Base-by-base conservation (phyloP, 2,888 invertebrate species). In the Caenorhabditis japonica region DNA sequence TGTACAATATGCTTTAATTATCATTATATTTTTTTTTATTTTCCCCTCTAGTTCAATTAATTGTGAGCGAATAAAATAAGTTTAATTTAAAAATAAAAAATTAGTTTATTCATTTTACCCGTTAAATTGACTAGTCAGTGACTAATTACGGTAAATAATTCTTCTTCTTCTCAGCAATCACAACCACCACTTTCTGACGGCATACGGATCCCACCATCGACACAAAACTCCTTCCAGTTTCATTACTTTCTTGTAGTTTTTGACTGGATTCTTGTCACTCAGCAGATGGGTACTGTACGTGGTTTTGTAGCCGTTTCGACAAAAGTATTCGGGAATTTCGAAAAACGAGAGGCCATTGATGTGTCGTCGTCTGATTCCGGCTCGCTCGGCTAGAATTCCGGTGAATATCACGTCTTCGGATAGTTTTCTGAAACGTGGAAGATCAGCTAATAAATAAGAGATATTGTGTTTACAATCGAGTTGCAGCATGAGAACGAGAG, bases 361-460 rank as follows among this genome's bases (percentile, higher is more conserved):
- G 43, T 72, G 74, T 33, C 68, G 66, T 8, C 79, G 53, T 33
- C 53, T 25, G 34, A 76, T 60, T 3, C 69, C 74, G 3, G 76
- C 74, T 0, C 38, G 52, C 33, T 77, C 75, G 10, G 79, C 75
- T 1, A 79, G 68, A 25, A 80, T 73, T 15, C 80, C 80, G 1
- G 73, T 80, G 60, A 79, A 68, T 1, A 80, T 52, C 33, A 79
- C 79, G 51, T 80, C 80, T 71, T 80, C 80, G 0, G 80, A 74
- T 3, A 79, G 61, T 33, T 69, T 68, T 58, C 76, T 70, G 60
- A 49, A 70, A 58, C 2, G 17, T n/a, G n/a, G n/a, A n/a, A n/a
- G n/a, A n/a, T n/a, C n/a, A n/a, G n/a, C n/a, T n/a, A 27, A 27
- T 47, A 8, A 23, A 13, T 12, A 5, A 21, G 12, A 51, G 25